A percentile compares a stretch with the other conserved stretches of the same genome.
Evolutionary conservation across 2,113 vertebrate species (phyloP).

Genomic region (Sinocyclocheilus grahami): DNA sequence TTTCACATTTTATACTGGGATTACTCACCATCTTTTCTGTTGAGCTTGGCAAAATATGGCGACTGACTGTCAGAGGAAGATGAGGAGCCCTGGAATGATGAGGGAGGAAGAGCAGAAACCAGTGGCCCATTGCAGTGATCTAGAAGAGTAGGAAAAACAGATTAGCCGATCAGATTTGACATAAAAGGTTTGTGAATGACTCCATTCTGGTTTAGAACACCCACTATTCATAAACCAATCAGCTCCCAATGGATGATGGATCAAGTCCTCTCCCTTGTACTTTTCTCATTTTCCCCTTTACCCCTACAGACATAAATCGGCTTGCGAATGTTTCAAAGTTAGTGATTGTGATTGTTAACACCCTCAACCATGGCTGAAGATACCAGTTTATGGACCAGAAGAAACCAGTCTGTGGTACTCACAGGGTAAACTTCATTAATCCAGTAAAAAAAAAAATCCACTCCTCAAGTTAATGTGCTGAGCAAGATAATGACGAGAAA

Average conservation of each 20-base stretch:
- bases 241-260: neutral
- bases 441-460: neutral
- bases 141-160: slow-evolving; percentile 47
- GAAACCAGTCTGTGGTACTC: neutral
- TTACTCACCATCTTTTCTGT: slow-evolving; percentile 82
- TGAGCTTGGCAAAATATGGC: slow-evolving; percentile 82
- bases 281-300: neutral
- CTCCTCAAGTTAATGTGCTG: neutral
- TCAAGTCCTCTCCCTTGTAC: neutral
- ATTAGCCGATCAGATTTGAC: neutral
- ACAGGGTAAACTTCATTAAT: neutral
- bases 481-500: neutral
- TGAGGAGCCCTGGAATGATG: slow-evolving; percentile 82
- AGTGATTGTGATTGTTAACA: neutral
- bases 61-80: slow-evolving; percentile 80
- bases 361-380: neutral
- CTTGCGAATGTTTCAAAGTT: neutral
- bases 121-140: slow-evolving; percentile 82
- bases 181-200: neutral
- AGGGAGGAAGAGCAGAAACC: slow-evolving; percentile 75
- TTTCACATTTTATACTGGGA: neutral
- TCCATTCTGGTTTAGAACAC: neutral
- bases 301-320: neutral
- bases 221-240: neutral
- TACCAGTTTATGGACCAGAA: slow-evolving; percentile 1